Evolutionary conservation across 2,797 vertebrate genomes (phyloP).

Genomic region (Malurus splendens): DNA sequence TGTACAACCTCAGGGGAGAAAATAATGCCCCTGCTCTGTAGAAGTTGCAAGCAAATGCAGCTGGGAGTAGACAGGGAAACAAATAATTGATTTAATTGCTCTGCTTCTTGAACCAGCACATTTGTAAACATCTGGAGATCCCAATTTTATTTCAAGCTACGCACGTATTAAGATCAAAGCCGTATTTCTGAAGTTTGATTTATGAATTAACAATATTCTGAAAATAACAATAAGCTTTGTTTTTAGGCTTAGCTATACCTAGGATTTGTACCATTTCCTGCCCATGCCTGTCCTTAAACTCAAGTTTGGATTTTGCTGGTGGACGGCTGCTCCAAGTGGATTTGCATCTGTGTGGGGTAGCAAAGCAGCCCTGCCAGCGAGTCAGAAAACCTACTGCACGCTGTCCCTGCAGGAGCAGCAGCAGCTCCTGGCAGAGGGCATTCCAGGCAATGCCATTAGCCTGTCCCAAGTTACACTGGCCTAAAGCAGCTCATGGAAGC

Average conservation of each 20-base stretch:
- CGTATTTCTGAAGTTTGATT: neutral
- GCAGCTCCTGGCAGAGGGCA: neutral
- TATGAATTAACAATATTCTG: slow-evolving; percentile 7
- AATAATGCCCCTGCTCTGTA: neutral
- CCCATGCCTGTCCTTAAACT: neutral
- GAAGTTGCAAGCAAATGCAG: neutral
- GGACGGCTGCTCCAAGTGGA: neutral
- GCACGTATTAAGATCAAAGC: neutral
- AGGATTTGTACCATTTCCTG: neutral
- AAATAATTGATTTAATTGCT: neutral
- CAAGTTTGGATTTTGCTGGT: neutral
- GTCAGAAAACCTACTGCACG: neutral
- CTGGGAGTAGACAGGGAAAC: neutral
- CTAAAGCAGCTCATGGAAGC: neutral
- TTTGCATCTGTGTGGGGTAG: neutral
- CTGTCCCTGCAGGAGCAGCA: neutral
- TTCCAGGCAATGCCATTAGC: neutral
- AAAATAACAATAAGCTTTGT: neutral
- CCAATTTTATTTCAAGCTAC: neutral
- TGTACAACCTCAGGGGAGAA: neutral
- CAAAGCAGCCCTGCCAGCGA: neutral
- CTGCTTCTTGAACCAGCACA: neutral
- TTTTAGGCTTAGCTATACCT: neutral
- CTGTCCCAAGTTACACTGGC: neutral
- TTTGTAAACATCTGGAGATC: slow-evolving; percentile 31